Base-by-base conservation (phyloP, 2,797 vertebrate species). In the Aplochiton taeniatus region DNA sequence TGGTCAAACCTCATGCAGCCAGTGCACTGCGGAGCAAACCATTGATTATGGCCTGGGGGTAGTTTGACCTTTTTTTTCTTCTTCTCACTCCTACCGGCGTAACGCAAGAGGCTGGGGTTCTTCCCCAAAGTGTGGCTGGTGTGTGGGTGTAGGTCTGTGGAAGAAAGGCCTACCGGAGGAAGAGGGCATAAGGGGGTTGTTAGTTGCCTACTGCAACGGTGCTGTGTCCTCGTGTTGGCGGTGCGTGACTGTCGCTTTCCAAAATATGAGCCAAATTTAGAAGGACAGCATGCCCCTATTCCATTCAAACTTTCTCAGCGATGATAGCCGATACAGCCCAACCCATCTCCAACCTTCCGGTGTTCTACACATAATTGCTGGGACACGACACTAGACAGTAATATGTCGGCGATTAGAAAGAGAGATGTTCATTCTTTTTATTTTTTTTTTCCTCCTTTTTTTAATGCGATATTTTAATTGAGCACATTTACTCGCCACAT, bases 381-480 rank as follows among this genome's bases (percentile, higher is more conserved):
- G 57, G 63, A 68, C 68, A 61, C 72, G 64, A 72, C 77, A 82
- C 77, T 69, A 76, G 70, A 71, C 31, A 81, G 73, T 57, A 79
- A 89, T 79, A 58, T 49, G 70, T 61, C 65, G 61, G 63, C 75
- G 70, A 80, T 81, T 73, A 49, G 19, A 58, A 42, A 42, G 45
- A 20, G 46, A 14, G 18, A 31, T 6, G 31, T 6, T 31, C 31
- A n/a, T n/a, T n/a, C n/a, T n/a, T n/a, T n/a, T n/a, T n/a, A n/a
- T n/a, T n/a, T n/a, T n/a, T n/a, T n/a, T 31, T 31, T 31, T 31
- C 31, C 6, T 31, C 31, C 31, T 31, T 31, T 31, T 31, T 31
- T 31, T 31, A 78, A 83, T 79, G 69, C 70, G 81, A 61, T 75
- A 82, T 89, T 83, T 87, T 87, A 82, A 86, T 88, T 80, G 78